Base-by-base conservation (phyloP, 2,888 invertebrate species). In the Notodonta dromedarius region DNA sequence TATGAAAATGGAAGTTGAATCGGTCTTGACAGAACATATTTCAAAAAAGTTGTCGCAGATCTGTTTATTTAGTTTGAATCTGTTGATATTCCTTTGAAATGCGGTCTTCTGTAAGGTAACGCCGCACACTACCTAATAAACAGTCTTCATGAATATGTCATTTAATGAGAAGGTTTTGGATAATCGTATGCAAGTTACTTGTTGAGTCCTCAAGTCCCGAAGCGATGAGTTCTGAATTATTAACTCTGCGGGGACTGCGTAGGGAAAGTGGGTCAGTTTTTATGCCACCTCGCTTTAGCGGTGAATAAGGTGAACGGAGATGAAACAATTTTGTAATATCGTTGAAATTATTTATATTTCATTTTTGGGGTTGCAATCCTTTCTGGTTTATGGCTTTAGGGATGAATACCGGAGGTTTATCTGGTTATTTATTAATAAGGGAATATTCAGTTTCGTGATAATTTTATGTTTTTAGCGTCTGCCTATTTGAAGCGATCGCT, bases 181-280 rank as follows among this genome's bases (percentile, higher is more conserved):
- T 50, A 50, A n/a, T n/a, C n/a, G n/a, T n/a, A n/a, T n/a, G n/a
- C 50, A 50, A 50, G 50, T 50, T 16, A 50, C 50, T 50, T 50
- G 50, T 50, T 16, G 50, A 50, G 50, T 16, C 50, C 5, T 46
- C 16, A 16, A 50, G 50, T n/a, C 50, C 16, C 14, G 1, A 50
- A 16, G 16, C 50, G 16, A 9, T 50, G 16, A 16, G 50, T 8
- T 50, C 16, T 50, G 50, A 50, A 50, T 50, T 16, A 16, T 50
- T 50, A 50, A 50, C 50, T 16, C 50, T 16, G 7, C 50, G 16
- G 50, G 46, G 9, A 9, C 14, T 5, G 16, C 16, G 50, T 12
- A 50, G 50, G 50, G 50, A 16, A 50, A 50, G 7, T 50, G 50
- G 50, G 50, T 50, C 50, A 16, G 16, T 50, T 50, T 50, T 50